Evolutionary conservation across 1,140 invertebrate species (phyloP).

Genomic region (Mylabris phalerata): DNA sequence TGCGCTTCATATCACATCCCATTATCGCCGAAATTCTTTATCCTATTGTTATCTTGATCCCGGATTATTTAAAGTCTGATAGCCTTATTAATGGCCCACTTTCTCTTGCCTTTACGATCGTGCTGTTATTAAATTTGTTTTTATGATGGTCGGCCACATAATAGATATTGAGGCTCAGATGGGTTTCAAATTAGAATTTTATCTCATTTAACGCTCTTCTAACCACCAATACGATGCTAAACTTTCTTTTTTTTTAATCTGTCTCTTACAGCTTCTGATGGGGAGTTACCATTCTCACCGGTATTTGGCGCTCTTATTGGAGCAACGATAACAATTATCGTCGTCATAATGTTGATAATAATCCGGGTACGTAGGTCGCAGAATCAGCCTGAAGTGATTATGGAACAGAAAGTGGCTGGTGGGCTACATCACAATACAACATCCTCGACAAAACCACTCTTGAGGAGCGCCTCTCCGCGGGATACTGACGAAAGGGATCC

Average conservation of each 20-base stretch:
- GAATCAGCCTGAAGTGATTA: slow-evolving; percentile 21
- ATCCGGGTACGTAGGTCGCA: slow-evolving; percentile 44
- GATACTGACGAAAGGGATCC: slow-evolving; percentile 60
- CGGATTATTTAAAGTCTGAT: slow-evolving; percentile 27
- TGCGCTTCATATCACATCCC: slow-evolving; percentile 20
- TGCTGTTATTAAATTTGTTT: slow-evolving; percentile 26
- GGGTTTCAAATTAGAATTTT: slow-evolving; percentile 11
- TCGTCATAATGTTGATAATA: slow-evolving; percentile 48
- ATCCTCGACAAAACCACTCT: slow-evolving; percentile 40
- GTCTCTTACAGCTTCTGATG: slow-evolving; percentile 46
- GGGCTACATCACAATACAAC: slow-evolving; percentile 32
- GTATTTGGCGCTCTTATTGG: slow-evolving; percentile 50
- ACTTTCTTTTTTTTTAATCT: too few species aligned
- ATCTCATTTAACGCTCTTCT: background rate
- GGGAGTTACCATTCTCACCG: slow-evolving; percentile 48
- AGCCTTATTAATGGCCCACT: slow-evolving; percentile 27
- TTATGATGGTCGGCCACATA: slow-evolving; percentile 12
- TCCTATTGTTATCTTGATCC: slow-evolving; percentile 23
- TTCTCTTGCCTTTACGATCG: slow-evolving; percentile 16
- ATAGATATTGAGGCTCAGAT: slow-evolving; percentile 17
- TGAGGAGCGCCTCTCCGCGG: slow-evolving; percentile 43
- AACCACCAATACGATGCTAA: background rate
- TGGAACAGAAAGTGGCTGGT: slow-evolving; percentile 30
- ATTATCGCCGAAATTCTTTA: slow-evolving; percentile 25
- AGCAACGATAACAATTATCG: slow-evolving; percentile 46